A percentile compares a stretch with the other conserved stretches of the same genome.
phyloP scores from a whole-genome alignment of 2,113 vertebrate genomes.

The Odobenus rosmarus region DNA sequence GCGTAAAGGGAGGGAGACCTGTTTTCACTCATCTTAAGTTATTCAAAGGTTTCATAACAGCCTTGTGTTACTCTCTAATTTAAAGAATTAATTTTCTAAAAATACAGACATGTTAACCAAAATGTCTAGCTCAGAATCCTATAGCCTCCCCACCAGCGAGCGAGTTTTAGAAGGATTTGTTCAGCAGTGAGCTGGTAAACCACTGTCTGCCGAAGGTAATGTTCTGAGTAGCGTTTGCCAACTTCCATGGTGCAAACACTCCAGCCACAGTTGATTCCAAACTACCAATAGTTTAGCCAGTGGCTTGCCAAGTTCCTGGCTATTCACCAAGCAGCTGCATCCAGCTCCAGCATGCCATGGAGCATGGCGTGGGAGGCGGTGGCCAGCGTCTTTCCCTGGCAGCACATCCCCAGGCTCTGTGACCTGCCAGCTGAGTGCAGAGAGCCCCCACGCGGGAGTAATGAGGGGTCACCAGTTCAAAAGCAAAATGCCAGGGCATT shows the following conservation, averaged over 20 bases:
- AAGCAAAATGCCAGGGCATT: neutral
- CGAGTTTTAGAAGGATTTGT: neutral
- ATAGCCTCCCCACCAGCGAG: no score
- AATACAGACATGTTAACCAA: neutral
- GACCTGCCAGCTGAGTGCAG: neutral
- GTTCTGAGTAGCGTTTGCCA: neutral
- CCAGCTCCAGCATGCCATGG: neutral
- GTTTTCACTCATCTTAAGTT: neutral
- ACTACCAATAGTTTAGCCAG: neutral
- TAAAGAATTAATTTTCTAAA: neutral
- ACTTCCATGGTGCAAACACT: neutral
- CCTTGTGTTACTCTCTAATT: neutral
- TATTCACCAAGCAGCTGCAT: neutral
- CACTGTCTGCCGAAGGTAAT: neutral
- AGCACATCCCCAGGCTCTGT: neutral
- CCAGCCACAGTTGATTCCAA: neutral
- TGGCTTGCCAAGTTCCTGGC: neutral
- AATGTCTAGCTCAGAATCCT: neutral
- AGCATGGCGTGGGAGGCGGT: rapidly evolving
- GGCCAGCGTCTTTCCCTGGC: neutral
- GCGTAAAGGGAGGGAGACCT: neutral
- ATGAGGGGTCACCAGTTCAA: neutral
- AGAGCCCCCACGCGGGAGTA: neutral
- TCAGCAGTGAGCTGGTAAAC: neutral
- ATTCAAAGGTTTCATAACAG: neutral